These are phyloP conservation scores for Eurystomus glaucurus DNA, from an alignment of 2,797 vertebrate genomes.

Conservation along the genomic window DNA sequence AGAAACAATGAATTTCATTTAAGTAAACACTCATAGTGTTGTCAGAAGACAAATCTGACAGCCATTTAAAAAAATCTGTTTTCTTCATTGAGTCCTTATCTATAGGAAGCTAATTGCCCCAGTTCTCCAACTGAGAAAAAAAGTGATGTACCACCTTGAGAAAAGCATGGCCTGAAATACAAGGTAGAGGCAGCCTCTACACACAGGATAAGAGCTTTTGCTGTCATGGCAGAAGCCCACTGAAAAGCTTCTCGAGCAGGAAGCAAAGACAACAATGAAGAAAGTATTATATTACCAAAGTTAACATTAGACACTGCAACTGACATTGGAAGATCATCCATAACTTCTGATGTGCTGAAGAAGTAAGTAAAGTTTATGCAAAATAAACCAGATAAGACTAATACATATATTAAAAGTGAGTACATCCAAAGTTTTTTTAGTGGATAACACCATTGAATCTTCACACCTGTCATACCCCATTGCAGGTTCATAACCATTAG, in stretches of 20 bases:
- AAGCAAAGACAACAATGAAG: background rate
- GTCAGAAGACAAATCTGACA: background rate
- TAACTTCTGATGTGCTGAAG: background rate
- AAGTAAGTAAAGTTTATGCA: background rate
- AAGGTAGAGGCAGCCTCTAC: background rate
- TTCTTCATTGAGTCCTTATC: background rate
- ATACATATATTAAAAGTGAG: background rate
- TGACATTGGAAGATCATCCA: background rate
- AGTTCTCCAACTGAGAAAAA: background rate
- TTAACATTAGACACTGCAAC: background rate
- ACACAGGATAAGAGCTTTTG: background rate
- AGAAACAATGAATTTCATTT: background rate
- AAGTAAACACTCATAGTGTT: background rate
- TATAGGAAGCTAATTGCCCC: background rate
- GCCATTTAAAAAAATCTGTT: background rate
- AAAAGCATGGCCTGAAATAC: background rate
- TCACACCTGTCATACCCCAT: accelerated
- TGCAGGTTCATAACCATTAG: background rate
- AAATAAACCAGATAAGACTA: background rate
- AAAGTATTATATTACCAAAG: background rate
- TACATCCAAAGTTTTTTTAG: background rate
- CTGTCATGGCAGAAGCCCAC: background rate
- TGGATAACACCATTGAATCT: background rate
- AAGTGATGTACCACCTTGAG: background rate
- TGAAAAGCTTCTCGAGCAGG: background rate